Evolutionary conservation across 2,797 vertebrate genomes (phyloP), one percentile per base, ranked within the genome.

Genomic region (Catostomus latipinnis): DNA sequence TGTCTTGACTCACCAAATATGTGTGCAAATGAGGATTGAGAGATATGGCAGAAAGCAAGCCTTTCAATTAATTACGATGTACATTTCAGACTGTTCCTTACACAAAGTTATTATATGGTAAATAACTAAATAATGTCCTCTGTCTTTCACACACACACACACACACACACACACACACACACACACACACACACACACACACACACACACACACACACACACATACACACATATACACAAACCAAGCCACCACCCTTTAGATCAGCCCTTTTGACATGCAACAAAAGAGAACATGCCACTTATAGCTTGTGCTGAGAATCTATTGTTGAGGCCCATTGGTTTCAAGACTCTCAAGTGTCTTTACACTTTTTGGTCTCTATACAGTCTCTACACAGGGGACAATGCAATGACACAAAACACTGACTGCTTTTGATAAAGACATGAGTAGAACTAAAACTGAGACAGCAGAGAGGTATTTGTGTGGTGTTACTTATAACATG

Each of bases 211-310:
- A 34, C 16, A 62, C 22, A 68, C 18, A 9, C 56, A 46, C 57
- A 63, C 16, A 45, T 11, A 45, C 14, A 34, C 22, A 48, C 49
- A 61, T 4, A 13, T n/a, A 54, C 3, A 54, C 53, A 52, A 3
- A 52, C 49, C 2, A 57, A 34, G 74, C 75, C 50, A 66, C 2
- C 62, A 16, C 14, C 48, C 71, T 49, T 45, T 68, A 61, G 13
- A 75, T 61, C 49, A 9, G 48, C n/a, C 56, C 71, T 65, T 49
- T 80, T 84, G 82, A 90, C 78, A 82, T 52, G 43, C 84, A 84
- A 92, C 91, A 90, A 92, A 91, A 85, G 87, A 84, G 84, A 93
- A 91, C 87, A 86, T 87, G 89, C 87, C 91, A 90, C 91, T 93
- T 90, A 22, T 22, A 91, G 89, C 92, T 91, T 93, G 84, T 91